Evolutionary conservation across 2,113 vertebrate species (phyloP).

Genomic region (Sciurus niger): DNA sequence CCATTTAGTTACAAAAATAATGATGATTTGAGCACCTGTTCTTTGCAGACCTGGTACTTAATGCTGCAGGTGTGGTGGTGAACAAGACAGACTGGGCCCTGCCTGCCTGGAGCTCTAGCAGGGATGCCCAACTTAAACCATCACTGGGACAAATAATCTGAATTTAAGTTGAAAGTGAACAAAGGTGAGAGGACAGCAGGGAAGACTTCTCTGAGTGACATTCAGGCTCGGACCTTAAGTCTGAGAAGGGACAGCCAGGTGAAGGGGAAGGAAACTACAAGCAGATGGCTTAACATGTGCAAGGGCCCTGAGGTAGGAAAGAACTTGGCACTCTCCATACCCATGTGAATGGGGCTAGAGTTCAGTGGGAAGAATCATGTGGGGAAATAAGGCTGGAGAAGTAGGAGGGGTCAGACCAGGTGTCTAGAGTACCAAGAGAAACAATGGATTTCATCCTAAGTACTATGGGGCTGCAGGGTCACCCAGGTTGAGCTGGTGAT

Average conservation of each 20-base stretch:
- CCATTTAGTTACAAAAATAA: background rate
- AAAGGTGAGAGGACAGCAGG: background rate
- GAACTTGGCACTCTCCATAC: background rate
- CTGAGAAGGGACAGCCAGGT: background rate
- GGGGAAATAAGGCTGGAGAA: background rate
- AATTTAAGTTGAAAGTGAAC: accelerated
- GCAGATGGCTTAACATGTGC: background rate
- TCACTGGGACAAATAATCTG: too few species aligned
- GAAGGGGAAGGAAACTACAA: background rate
- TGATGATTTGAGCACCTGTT: background rate
- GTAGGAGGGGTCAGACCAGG: background rate
- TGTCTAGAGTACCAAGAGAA: background rate
- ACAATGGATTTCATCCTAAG: background rate
- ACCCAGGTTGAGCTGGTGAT: background rate
- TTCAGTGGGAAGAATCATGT: too few species aligned
- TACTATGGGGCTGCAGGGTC: accelerated
- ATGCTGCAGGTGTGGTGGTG: accelerated
- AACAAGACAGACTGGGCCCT: background rate
- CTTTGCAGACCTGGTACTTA: background rate
- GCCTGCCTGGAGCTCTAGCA: background rate
- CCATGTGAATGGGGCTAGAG: background rate
- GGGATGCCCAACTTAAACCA: background rate
- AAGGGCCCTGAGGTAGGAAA: background rate
- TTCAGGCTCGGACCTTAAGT: background rate
- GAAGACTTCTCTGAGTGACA: background rate